phyloP scores from a whole-genome alignment of 2,888 invertebrate genomes.

The Nezara viridula region DNA sequence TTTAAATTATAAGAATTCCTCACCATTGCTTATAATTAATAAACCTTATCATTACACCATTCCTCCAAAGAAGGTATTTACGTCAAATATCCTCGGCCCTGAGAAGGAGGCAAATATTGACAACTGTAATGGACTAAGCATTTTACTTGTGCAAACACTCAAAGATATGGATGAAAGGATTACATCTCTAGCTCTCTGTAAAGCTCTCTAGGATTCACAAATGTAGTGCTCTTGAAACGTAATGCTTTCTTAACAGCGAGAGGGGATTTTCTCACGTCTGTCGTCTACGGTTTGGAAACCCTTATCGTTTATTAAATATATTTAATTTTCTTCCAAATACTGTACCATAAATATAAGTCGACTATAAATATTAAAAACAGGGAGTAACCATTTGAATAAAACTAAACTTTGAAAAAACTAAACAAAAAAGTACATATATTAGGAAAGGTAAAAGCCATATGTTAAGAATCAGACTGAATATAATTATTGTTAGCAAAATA shows the following conservation, averaged over 20 bases:
- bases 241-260: background rate
- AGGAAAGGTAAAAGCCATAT: too few relatives aligned
- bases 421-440: too few relatives aligned
- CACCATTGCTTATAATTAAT: background rate
- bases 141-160: conserved; percentile 45
- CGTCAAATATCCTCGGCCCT: background rate
- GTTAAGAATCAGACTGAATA: too few relatives aligned
- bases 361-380: too few relatives aligned
- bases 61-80: background rate
- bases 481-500: too few relatives aligned
- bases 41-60: background rate
- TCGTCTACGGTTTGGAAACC: background rate
- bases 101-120: conserved; percentile 47
- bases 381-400: too few relatives aligned
- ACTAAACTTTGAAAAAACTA: too few relatives aligned
- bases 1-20: background rate
- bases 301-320: background rate
- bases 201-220: conserved; percentile 2
- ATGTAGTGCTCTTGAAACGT: conserved; percentile 11
- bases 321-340: background rate
- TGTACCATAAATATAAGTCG: background rate
- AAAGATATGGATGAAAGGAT: conserved; percentile 31
- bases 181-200: background rate
- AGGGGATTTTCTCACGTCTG: background rate
- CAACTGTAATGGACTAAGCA: conserved; percentile 47